Base-by-base conservation (phyloP, 2,888 invertebrate species). In the Phania funesta region DNA sequence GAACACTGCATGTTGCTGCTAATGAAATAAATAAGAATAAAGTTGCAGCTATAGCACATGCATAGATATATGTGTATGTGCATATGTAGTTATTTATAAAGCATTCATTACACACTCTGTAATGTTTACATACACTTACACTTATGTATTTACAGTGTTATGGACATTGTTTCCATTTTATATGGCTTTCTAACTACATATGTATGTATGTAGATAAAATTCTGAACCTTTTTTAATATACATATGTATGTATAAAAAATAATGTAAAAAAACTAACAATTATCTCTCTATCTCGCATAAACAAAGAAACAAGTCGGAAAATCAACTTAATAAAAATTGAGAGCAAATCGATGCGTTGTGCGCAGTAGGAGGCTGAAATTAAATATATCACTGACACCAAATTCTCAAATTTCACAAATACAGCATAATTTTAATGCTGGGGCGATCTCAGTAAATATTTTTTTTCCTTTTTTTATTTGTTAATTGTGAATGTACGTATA, bases 281-380 rank as follows among this genome's bases (percentile, higher is more conserved):
- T 71, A 60, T 71, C 41, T 74, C 44, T 74, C n/a, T 9, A 52
- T 58, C 13, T 73, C 29, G 22, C 32, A 60, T 50, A 56, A 68
- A 78, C 78, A 78, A 71, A 71, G 58, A 71, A 78, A 62, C 44
- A 48, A 78, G 64, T 58, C 56, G 54, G 16, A 78, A 64, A 64
- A 58, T 52, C 32, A 65, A 56, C 18, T 58, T 50, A 64, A 56
- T 50, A 54, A 16, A 68, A 52, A 60, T 56, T 68, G 38, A 62
- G 77, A 70, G 38, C 18, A 67, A 48, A 56, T 41, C 22, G 29
- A 3, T 4, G 56, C 41, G 65, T 46, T 41, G 58, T 74, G 73
- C 76, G 76, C 82, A 82, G 74, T 78, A 64, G 78, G 78, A 70
- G 82, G 82, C 46, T 73, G 20, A 46, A 52, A 64, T 38, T 24